Evolutionary conservation across 2,888 invertebrate species (phyloP), one percentile per base, ranked within the genome.

Genomic region (Ormyrus nitidulus): DNA sequence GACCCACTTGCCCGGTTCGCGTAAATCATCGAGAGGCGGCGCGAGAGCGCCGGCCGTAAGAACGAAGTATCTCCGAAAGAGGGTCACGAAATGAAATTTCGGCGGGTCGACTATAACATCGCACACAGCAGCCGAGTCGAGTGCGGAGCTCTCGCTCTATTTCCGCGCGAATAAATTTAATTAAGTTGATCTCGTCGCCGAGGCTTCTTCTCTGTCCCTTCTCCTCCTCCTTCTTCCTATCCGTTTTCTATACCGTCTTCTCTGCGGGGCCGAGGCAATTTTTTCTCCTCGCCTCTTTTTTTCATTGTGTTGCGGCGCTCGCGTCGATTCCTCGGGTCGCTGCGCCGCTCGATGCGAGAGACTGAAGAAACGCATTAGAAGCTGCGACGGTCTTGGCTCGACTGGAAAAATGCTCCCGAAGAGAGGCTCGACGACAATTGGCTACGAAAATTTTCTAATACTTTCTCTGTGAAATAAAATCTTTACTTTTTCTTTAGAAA

Each of bases 111-210:
- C 34, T 1, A 19, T 34, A 34, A 34, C 34, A 3, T 4, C 34
- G 2, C 19, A 44, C 44, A 13, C 66, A 46, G 46, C 76, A 54
- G 64, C 34, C 34, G 34, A 34, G 34, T 2, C 34, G 34, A 34
- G 34, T 74, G 69, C 68, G 77, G 73, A 76, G 6, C n/a, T 9
- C 66, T 53, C 72, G 71, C 61, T 74, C 82, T 77, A 76, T 76
- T 76, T 82, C 76, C 82, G 75, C 77, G 66, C 74, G 83, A 80
- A 76, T 79, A 78, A 82, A 82, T 83, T 83, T 83, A 82, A 83
- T 83, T 81, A 83, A 80, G 65, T 80, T 68, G 71, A 79, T 79
- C 71, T 79, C 69, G 58, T 71, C 66, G 13, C 19, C 56, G 34
- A 34, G 34, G 34, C 34, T 34, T 19, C 48, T 9, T n/a, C n/a